phyloP scores from a whole-genome alignment of 2,888 invertebrate species.

The Ornithoptera priamus region DNA sequence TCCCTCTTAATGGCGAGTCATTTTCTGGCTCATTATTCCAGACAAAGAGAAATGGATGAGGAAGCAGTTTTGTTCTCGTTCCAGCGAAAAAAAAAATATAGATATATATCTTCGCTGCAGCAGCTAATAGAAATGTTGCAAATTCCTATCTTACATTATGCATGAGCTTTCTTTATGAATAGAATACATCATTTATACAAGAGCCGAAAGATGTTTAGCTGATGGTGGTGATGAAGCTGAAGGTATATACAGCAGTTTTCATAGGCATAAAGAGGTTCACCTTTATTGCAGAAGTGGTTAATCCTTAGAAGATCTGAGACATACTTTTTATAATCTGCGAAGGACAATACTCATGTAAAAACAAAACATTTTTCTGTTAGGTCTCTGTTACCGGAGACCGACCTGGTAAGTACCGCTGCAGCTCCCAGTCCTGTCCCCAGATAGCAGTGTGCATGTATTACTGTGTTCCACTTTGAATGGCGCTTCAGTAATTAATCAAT shows the following conservation, averaged over 20 bases:
- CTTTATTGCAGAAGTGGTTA: too few relatives aligned
- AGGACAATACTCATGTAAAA: too few relatives aligned
- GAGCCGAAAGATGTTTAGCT: background rate
- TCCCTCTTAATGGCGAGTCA: background rate
- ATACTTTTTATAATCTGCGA: too few relatives aligned
- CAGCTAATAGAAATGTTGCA: background rate
- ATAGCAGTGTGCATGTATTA: too few relatives aligned
- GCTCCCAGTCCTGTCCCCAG: too few relatives aligned
- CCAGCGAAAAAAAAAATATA: background rate
- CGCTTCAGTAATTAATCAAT: too few relatives aligned
- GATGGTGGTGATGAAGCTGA: background rate
- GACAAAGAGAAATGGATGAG: slow-evolving; percentile 3
- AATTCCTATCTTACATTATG: background rate
- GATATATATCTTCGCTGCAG: background rate
- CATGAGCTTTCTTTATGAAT: background rate
- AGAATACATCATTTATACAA: background rate
- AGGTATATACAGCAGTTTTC: background rate
- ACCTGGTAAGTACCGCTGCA: too few relatives aligned
- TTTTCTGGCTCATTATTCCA: slow-evolving; percentile 5
- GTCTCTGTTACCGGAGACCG: too few relatives aligned
- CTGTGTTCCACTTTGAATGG: too few relatives aligned
- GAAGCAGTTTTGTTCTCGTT: background rate
- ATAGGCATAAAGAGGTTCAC: background rate
- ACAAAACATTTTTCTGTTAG: too few relatives aligned
- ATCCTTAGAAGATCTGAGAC: too few relatives aligned